A percentile compares a stretch with the other conserved stretches of the same genome.
These are phyloP conservation scores for Magallana ariakensis DNA, from an alignment of 1,140 invertebrate genomes.

Conservation along the genomic window DNA sequence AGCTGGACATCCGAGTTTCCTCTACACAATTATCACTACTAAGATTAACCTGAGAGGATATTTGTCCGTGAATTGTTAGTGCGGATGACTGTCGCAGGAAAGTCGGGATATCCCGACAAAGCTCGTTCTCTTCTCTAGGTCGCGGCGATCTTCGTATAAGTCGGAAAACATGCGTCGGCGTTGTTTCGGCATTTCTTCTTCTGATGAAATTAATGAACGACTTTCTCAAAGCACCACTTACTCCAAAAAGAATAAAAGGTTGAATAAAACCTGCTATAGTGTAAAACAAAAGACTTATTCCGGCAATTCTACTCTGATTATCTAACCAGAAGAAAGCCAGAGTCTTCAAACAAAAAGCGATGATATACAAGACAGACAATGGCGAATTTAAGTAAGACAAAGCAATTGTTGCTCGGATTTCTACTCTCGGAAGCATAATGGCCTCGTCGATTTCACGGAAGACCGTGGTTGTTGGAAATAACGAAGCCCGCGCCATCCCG, in stretches of 20 bases:
- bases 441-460: constrained; percentile 18
- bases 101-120: not conserved
- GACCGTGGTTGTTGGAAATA: not conserved
- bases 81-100: constrained; percentile 30
- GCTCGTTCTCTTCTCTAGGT: constrained; percentile 3
- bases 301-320: not conserved
- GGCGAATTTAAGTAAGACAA: constrained; percentile 22
- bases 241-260: constrained; percentile 37
- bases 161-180: constrained; percentile 11
- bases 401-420: constrained; percentile 19
- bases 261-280: constrained; percentile 16
- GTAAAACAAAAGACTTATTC: constrained; percentile 26
- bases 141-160: not conserved
- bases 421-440: constrained; percentile 1
- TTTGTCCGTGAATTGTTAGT: constrained; percentile 28
- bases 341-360: constrained; percentile 28
- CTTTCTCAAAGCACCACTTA: constrained; percentile 28
- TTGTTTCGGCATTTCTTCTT: not conserved
- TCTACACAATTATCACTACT: not conserved
- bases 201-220: constrained; percentile 20
- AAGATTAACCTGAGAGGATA: constrained; percentile 15
- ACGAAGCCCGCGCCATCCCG: constrained; percentile 18
- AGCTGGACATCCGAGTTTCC: not conserved
- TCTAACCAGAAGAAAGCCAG: not conserved
- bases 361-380: constrained; percentile 10